Percentiles rank a stretch among this genome's conserved stretches.
These are phyloP conservation scores for Eulemur macaco DNA, from an alignment of 2,113 vertebrate genomes.

Conservation along the genomic window DNA sequence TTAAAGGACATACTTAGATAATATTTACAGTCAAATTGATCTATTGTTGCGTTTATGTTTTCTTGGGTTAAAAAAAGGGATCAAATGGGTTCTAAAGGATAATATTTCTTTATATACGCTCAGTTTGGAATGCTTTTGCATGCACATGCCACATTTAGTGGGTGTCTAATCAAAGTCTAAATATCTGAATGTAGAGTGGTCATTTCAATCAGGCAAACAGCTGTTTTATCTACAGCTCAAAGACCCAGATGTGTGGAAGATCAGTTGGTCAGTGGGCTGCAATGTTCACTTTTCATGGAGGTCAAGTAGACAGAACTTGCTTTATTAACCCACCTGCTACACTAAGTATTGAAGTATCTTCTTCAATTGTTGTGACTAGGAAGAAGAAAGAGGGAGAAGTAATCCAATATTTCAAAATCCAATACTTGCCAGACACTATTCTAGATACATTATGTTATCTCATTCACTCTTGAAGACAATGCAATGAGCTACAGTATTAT, in stretches of 20 bases:
- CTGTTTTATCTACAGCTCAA: constrained; percentile 1
- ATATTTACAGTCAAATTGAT: constrained; percentile 85
- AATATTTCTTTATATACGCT: constrained; percentile 79
- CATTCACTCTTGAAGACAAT: background rate
- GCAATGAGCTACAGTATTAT: background rate
- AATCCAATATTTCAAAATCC: background rate
- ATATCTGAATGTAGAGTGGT: constrained; percentile 13
- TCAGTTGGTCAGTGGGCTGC: background rate
- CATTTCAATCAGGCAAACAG: constrained; percentile 29
- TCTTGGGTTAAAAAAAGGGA: constrained; percentile 79
- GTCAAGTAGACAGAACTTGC: background rate
- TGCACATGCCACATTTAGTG: background rate
- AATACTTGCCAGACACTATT: background rate
- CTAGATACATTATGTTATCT: background rate
- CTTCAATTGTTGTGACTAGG: background rate
- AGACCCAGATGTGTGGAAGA: background rate
- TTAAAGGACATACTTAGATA: constrained; percentile 86
- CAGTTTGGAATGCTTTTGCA: constrained; percentile 65
- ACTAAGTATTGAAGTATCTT: background rate
- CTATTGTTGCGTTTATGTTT: constrained; percentile 84
- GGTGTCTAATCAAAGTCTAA: constrained; percentile 43
- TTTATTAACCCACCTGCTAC: background rate
- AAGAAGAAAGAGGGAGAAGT: background rate
- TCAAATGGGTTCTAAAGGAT: constrained; percentile 74
- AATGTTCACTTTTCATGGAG: background rate